Conservation (phyloP, 2,888 invertebrate species). For the Corbicula japonica region DNA sequence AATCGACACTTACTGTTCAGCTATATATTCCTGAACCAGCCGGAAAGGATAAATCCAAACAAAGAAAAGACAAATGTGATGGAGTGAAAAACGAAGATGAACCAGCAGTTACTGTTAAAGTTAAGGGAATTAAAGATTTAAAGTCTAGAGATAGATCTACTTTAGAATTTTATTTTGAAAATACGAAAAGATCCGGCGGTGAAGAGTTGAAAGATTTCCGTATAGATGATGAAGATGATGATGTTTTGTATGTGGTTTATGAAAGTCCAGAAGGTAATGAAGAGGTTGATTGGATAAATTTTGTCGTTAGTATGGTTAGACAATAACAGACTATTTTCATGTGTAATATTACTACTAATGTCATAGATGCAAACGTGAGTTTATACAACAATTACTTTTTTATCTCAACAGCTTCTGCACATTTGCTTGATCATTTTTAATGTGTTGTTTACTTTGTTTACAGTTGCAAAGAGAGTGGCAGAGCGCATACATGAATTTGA, state of each 20-base stretch:
- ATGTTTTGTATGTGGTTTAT: conserved; percentile 48
- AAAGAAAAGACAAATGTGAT: not conserved
- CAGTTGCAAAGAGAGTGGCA: conserved; percentile 44
- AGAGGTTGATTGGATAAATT: not conserved
- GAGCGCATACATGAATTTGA: conserved; percentile 28
- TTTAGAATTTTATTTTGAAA: conserved; percentile 60
- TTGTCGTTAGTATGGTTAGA: too few species aligned
- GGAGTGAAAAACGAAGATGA: conserved; percentile 1
- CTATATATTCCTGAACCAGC: conserved; percentile 31
- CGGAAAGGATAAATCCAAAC: not conserved
- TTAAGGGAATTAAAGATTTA: conserved; percentile 24
- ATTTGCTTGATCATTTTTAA: too few species aligned
- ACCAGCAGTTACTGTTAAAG: conserved; percentile 21
- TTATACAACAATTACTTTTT: too few species aligned
- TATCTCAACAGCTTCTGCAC: too few species aligned
- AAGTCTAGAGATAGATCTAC: conserved; percentile 34
- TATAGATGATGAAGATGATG: conserved; percentile 42
- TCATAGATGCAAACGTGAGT: too few species aligned
- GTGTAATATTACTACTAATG: too few species aligned
- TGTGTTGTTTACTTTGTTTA: not conserved
- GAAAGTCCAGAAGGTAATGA: conserved; percentile 49
- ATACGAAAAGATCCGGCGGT: conserved; percentile 49
- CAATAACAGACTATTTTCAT: not conserved
- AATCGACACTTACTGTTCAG: conserved; percentile 32
- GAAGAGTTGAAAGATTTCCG: conserved; percentile 41